Evolutionary conservation across 2,888 invertebrate species (phyloP), one percentile per base, ranked within the genome.

Genomic region (Caenorhabditis sp.): DNA sequence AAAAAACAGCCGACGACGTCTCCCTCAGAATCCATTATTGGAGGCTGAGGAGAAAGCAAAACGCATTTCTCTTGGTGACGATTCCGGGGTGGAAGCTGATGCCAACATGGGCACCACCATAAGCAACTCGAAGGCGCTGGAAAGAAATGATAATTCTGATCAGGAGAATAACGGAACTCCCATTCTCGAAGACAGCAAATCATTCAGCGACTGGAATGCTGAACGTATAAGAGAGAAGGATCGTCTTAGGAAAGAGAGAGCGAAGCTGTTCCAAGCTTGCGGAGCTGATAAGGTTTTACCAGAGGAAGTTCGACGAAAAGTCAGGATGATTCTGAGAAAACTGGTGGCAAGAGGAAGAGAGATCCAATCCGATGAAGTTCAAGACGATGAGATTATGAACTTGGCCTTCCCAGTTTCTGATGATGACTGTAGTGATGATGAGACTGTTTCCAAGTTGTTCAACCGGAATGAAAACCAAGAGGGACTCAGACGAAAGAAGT

Each of bases 371-470:
- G 7, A 26, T 16, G 22, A n/a, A 6, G 51, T 70, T 1, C 12
- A 47, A n/a, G 61, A 70, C 10, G 77, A 77, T 41, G 54, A 61
- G 2, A 2, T 44, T 1, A 7, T 77, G 28, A 70, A 77, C 44
- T 51, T 31, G 44, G 77, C 79, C n/a, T 79, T 64, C 19, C 70
- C 70, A 19, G 70, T 70, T 0, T 31, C 56, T 0, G 79, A 79
- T 38, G 79, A 79, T 35, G 79, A 79, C 12, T 35, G 38, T n/a
- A 79, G 79, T 56, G 79, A 79, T 24, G 70, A 70, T 19, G 79
- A 79, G 26, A n/a, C 10, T 1, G 70, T 64, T 16, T 35, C 64
- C 1, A 51, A 63, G 3, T 22, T 54, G 19, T 73, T 73, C 44
- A 0, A 4, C 2, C 49, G 66, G 2, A 59, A 41, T 8, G 72